phyloP scores from a whole-genome alignment of 2,888 invertebrate genomes.

The Iphiclides podalirius region DNA sequence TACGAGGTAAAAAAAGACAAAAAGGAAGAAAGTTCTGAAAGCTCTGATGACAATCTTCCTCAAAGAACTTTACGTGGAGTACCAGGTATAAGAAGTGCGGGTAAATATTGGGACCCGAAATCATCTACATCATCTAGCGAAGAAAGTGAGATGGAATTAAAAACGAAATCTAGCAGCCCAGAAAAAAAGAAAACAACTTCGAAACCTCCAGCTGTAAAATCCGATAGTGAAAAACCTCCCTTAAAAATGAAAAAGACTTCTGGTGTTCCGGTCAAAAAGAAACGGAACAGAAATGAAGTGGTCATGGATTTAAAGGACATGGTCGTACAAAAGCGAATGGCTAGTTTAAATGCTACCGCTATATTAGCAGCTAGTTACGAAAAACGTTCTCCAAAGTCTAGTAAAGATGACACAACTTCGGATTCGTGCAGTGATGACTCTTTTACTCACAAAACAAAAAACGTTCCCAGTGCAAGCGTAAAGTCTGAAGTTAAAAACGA shows the following conservation, averaged over 20 bases:
- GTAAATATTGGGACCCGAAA: conserved; percentile 92
- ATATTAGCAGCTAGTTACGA: conserved; percentile 94
- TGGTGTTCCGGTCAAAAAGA: conserved; percentile 71
- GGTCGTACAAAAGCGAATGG: conserved; percentile 94
- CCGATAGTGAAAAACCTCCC: conserved; percentile 74
- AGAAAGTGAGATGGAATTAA: conserved; percentile 72
- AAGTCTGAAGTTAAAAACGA: conserved; percentile 76
- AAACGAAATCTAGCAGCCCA: conserved; percentile 46
- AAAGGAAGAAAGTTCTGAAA: conserved; percentile 66
- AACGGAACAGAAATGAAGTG: conserved; percentile 81
- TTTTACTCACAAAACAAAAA: conserved; percentile 75
- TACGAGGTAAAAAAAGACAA: conserved; percentile 66
- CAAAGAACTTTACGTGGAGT: conserved; percentile 84
- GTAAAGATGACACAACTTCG: conserved; percentile 80
- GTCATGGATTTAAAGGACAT: conserved; percentile 92
- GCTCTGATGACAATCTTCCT: conserved; percentile 77
- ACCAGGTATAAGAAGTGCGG: conserved; percentile 87
- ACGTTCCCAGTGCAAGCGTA: conserved; percentile 75
- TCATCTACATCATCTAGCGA: conserved; percentile 83
- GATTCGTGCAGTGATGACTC: conserved; percentile 77
- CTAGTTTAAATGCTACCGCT: conserved; percentile 93
- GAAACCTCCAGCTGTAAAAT: conserved; percentile 58
- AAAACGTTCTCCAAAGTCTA: conserved; percentile 82
- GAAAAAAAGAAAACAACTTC: conserved; percentile 66
- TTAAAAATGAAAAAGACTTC: conserved; percentile 68